Conservation (phyloP, 2,113 vertebrate species). For the Psittacara wagleri region DNA sequence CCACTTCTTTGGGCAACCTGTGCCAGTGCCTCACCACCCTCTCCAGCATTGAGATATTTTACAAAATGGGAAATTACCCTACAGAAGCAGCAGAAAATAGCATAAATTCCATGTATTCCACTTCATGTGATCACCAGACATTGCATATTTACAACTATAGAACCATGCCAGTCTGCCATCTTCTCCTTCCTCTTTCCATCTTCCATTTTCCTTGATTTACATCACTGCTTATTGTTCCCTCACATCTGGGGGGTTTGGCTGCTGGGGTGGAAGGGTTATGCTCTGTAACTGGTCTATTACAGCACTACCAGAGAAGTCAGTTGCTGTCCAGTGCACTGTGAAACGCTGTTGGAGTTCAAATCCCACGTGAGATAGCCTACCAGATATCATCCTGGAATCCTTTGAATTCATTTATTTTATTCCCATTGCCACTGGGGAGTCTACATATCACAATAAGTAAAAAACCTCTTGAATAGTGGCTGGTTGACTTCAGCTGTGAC, state of each 20-base stretch:
- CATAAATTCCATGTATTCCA: neutral
- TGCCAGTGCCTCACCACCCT: neutral
- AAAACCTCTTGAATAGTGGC: neutral
- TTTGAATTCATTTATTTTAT: neutral
- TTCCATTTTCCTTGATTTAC: neutral
- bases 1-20: neutral
- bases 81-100: neutral
- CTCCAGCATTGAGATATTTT: neutral
- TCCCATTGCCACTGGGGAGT: neutral
- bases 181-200: neutral
- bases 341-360: neutral
- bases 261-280: neutral
- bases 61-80: neutral
- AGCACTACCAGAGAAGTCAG: neutral
- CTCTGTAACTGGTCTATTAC: neutral
- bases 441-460: neutral
- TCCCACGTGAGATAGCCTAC: neutral
- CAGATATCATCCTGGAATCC: neutral
- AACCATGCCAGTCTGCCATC: accelerated
- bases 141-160: neutral
- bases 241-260: neutral
- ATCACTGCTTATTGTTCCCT: neutral
- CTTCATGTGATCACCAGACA: neutral
- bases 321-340: neutral
- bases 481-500: neutral